Evolutionary conservation across 2,113 vertebrate species (phyloP).

Genomic region (Podiceps cristatus): DNA sequence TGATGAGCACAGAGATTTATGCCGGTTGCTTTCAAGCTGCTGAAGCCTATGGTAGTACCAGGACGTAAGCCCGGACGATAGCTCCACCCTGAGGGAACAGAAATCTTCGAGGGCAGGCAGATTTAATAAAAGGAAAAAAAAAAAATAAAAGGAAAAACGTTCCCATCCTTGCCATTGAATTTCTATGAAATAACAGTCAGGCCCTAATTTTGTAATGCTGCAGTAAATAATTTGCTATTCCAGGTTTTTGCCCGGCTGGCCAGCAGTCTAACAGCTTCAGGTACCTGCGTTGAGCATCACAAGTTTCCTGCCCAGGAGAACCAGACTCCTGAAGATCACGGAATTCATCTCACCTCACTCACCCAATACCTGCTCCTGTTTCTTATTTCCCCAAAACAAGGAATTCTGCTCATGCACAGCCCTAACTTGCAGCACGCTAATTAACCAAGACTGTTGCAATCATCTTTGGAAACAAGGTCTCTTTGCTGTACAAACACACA

Average conservation of each 20-base stretch:
- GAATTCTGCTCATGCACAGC: not conserved
- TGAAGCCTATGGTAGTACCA: not conserved
- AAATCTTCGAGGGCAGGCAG: not conserved
- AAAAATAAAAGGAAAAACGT: not conserved
- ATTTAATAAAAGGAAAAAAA: not conserved
- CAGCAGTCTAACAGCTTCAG: not conserved
- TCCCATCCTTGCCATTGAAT: not conserved
- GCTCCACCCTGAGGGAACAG: not conserved
- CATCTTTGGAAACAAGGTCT: not conserved
- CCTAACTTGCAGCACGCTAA: not conserved
- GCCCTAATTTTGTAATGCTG: not conserved
- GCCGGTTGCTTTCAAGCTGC: not conserved
- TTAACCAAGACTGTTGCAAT: not conserved
- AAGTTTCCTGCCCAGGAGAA: rapidly evolving
- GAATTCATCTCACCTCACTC: not conserved
- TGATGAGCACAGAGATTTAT: not conserved
- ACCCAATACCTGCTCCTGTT: not conserved
- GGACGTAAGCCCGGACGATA: rapidly evolving
- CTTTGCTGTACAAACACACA: not conserved
- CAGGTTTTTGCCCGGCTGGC: not conserved
- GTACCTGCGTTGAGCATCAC: rapidly evolving
- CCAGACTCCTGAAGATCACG: not conserved
- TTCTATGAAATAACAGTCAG: not conserved
- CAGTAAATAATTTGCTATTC: not conserved
- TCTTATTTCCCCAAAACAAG: not conserved